A percentile compares a stretch with the other conserved stretches of the same genome.
Conservation (phyloP, 2,797 vertebrate species). For the Eremophila alpestris region DNA sequence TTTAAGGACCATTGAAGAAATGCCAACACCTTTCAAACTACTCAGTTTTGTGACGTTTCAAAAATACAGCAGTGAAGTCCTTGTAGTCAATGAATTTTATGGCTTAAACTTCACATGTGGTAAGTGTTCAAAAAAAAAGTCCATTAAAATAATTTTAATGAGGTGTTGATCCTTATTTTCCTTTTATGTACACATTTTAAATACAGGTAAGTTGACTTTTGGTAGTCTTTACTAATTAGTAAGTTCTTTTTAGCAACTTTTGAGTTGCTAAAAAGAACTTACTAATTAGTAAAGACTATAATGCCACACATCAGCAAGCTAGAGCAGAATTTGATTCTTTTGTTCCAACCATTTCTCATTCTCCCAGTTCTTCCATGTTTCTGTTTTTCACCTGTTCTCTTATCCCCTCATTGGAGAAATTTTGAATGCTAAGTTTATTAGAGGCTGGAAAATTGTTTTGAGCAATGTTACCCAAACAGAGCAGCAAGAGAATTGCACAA, state of each 20-base stretch:
- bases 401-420: neutral
- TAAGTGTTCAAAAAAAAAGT: constrained; percentile 75
- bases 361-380: neutral
- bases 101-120: constrained; percentile 90
- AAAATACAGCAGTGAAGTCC: constrained; percentile 93
- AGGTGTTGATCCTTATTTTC: neutral
- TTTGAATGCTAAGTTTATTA: neutral
- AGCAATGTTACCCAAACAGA: neutral
- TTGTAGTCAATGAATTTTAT: constrained; percentile 92
- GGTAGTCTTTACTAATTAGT: too few species aligned
- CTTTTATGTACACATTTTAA: neutral
- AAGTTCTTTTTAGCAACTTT: too few species aligned
- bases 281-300: neutral
- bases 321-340: neutral
- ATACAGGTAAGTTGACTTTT: too few species aligned
- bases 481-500: neutral
- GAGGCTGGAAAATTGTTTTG: neutral
- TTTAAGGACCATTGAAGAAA: constrained; percentile 86
- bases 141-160: neutral
- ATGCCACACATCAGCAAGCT: accelerated
- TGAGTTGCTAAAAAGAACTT: neutral
- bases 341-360: neutral
- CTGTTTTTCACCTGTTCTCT: neutral
- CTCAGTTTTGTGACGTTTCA: constrained; percentile 94
- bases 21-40: constrained; percentile 88